Base-by-base conservation (phyloP, 2,113 vertebrate genomes). In the Pachycephala philippinensis region DNA sequence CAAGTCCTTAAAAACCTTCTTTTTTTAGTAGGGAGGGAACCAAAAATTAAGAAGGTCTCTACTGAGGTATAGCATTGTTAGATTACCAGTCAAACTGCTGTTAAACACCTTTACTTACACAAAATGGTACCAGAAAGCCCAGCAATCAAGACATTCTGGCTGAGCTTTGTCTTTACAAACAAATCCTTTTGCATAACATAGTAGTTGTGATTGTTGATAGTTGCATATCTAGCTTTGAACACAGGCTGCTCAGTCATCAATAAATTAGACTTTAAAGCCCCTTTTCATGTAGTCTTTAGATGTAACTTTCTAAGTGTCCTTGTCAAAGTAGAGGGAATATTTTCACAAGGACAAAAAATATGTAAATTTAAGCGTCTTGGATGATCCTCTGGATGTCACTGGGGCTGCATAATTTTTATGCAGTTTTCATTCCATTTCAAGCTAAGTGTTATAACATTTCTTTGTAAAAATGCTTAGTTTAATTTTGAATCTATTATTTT, bases 401-500 rank as follows among this genome's bases (percentile, higher is more conserved):
- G 15, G 28, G 65, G 21, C 21, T 84, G 81, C 69, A 64, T 68
- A 87, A 54, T 56, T 89, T 93, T 87, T 71, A 76, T 84, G 40
- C 10, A 59, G 44, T 39, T 78, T 77, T 89, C 39, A 81, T 89
- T 96, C 39, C 52, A 70, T 75, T 96, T 93, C 60, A 87, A 75
- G 19, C 14, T 26, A 42, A 53, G 68, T 27, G 13, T 42, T 87
- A 30, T 2, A 84, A 10, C 8, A 33, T 82, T 84, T 70, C 56
- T 79, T 79, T 91, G 60, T 64, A 70, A 89, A 91, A 92, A 75
- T 75, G 42, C 63, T 80, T 80, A 74, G 53, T 53, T 89, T 89
- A 75, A 82, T 87, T 95, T 63, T 84, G 35, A 89, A 93, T 87
- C n/a, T 49, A 66, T 87, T 89, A 39, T 91, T 91, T 90, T 84